Base-by-base conservation (phyloP, 2,888 invertebrate species). In the Campoletis raptor region DNA sequence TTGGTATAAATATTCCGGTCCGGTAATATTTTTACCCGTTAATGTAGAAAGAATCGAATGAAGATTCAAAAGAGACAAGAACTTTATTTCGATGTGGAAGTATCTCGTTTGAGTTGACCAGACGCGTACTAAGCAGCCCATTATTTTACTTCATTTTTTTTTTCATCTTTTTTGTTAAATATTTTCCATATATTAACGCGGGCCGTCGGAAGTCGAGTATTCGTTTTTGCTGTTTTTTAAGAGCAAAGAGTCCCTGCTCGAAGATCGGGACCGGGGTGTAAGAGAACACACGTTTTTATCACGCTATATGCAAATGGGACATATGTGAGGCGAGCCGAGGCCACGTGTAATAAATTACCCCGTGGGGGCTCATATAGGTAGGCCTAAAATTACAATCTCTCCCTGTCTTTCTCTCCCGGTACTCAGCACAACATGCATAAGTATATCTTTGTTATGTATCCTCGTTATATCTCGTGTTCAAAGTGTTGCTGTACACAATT, bases 261-360 rank as follows among this genome's bases (percentile, higher is more conserved):
- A 69, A 73, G 48, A 80, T 40, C 67, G 66, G 45, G 45, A 69
- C 64, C 64, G 48, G 78, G 79, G 64, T 72, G 77, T 73, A 82
- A 83, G 81, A 78, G 77, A 70, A 48, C 61, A 78, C 82, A 67
- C 76, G 81, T 85, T 77, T 83, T 88, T 91, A 91, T 91, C 92
- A 92, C 92, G 92, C 92, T 90, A 92, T 91, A 92, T 92, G 92
- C 91, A 91, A 92, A 92, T 92, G 90, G 89, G 91, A 92, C 92
- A 92, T 91, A 91, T 92, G 92, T 90, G 85, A 83, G 84, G 89
- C 90, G 89, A 89, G 87, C 83, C 81, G 85, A 87, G 89, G 81
- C 85, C 90, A 89, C 89, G 89, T 76, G 82, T 91, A 91, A 92
- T 92, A 92, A 92, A 92, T 92, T 92, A 91, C 90, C 89, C 87